Base-by-base conservation (phyloP, 2,888 invertebrate species). In the Eupithecia pulchellata region DNA sequence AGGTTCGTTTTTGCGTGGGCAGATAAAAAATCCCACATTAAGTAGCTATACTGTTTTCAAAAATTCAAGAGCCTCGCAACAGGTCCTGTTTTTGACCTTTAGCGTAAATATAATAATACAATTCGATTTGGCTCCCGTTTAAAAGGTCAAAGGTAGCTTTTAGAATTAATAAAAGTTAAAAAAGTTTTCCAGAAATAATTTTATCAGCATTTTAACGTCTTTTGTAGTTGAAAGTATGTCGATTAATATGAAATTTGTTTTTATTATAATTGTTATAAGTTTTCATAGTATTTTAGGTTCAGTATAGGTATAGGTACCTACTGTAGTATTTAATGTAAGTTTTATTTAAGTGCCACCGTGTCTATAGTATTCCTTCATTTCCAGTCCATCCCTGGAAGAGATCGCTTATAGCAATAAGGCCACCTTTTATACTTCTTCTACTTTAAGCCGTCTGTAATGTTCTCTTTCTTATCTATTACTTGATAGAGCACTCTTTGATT, bases 41-140 rank as follows among this genome's bases (percentile, higher is more conserved):
- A 1, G 34, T 25, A 61, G 6, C 42, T 42, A 8, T n/a, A 42
- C 9, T 5, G 61, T 11, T 34, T 61, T 61, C 20, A 60, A 60
- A 60, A 60, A 60, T 60, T 60, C 34, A 60, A 60, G n/a, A 30
- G 60, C 32, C 17, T 58, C 3, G 60, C 1, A 60, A 60, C 34
- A 20, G 20, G n/a, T 60, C 11, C 11, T 30, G 11, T 6, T 34
- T 36, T 58, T 58, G n/a, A 58, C 58, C 32, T 58, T 42, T 32
- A 30, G 9, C 58, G 13, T 60, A n/a, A 34, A 34, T 34, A 5
- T 29, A n/a, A 61, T 61, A 61, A 25, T 60, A 58, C 30, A 60
- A n/a, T 30, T 36, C 25, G 11, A 61, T 61, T 36, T 61, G 5
- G 14, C 20, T 34, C 11, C 4, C 5, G 0, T 3, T 13, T 30